Conservation (phyloP, 2,888 invertebrate species). For the Drosophila differens region DNA sequence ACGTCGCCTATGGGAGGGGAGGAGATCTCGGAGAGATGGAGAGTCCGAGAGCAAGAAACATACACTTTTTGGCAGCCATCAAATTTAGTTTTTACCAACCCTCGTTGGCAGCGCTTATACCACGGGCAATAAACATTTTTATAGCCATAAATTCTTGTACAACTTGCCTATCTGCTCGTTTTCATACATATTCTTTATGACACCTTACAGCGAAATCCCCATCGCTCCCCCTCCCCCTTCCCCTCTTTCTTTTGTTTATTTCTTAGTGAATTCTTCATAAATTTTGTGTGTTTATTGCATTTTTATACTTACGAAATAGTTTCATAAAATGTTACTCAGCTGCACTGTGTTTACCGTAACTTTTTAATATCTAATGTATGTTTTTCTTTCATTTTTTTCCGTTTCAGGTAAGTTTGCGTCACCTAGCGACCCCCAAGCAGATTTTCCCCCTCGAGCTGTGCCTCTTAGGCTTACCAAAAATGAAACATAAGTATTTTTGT, state of each 20-base stretch:
- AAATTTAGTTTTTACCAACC: constrained; percentile 12
- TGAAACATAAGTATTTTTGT: constrained; percentile 30
- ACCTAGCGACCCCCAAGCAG: background rate
- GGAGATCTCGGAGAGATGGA: background rate
- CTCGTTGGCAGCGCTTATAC: constrained; percentile 40
- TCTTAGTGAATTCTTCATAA: constrained; percentile 74
- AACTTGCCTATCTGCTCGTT: constrained; percentile 33
- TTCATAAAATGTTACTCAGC: constrained; percentile 27
- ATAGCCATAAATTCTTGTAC: constrained; percentile 72
- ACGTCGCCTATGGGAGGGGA: background rate
- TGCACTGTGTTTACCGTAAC: constrained; percentile 42
- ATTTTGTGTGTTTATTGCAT: constrained; percentile 77
- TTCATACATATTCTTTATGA: background rate
- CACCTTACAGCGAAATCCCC: background rate
- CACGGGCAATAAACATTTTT: constrained; percentile 77
- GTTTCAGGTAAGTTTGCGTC: constrained; percentile 74
- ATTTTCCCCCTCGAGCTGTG: background rate
- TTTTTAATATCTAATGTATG: constrained; percentile 68
- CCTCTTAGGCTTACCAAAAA: background rate
- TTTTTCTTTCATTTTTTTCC: constrained; percentile 48
- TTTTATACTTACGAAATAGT: constrained; percentile 64
- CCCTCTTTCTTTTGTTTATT: constrained; percentile 18
- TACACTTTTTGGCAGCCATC: constrained; percentile 5
- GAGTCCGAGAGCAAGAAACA: background rate
- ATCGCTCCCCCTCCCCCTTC: rapidly evolving